Base-by-base conservation (phyloP, 1,140 invertebrate genomes). In the Orius insidiosus region DNA sequence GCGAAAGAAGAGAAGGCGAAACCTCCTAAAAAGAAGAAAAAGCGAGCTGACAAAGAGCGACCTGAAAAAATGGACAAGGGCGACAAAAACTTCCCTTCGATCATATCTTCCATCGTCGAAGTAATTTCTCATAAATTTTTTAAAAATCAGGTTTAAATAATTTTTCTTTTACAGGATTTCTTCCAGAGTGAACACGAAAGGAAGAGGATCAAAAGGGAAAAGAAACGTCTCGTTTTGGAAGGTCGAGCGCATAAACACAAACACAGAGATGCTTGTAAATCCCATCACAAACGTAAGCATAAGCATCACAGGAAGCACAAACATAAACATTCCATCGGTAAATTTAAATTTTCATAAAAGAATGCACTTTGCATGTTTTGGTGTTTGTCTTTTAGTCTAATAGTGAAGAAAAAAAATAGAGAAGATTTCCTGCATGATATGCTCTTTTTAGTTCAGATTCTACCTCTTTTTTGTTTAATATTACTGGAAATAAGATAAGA, bases 261-360 rank as follows among this genome's bases (percentile, higher is more conserved):
- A 49, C 57, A 59, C 38, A 54, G 52, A 39, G 49, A 50, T 5
- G 77, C 70, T 52, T 69, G 65, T 45, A 78, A 80, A 46, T 72
- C 78, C 47, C 71, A 72, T 50, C 77, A 79, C 36, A 82, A 78
- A 51, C 79, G 82, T 52, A 81, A 79, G 56, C 76, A 80, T 49
- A 73, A 75, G 49, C 58, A 56, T 39, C 80, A 85, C 57, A 74
- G 76, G 53, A 81, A 81, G 53, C 74, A 81, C 30, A 67, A 69
- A 52, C 68, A 68, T 43, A 64, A 58, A 30, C 68, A 68, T 41
- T 48, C 50, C 35, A 16, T 40, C 16, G 38, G 38, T 40, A 40
- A 40, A 40, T 40, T 18, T 40, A 5, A 40, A 40, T 40, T 30
- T n/a, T 16, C 34, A 18, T 39, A 5, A 47, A 30, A 16, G 47